Evolutionary conservation across 2,113 vertebrate genomes (phyloP).

Genomic region (Atrichornis clamosus): DNA sequence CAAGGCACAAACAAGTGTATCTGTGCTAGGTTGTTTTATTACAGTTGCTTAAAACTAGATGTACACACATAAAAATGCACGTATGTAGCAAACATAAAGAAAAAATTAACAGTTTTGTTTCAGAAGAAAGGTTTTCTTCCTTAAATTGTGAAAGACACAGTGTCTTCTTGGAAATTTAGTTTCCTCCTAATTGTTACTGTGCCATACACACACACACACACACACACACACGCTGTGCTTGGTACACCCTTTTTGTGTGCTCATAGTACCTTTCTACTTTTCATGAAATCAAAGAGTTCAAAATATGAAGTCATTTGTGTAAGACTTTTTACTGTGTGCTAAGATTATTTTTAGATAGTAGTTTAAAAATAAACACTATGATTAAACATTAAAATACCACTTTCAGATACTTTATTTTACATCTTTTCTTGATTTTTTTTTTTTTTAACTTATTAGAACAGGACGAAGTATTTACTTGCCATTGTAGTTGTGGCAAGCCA

Average conservation of each 20-base stretch:
- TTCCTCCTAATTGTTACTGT: neutral
- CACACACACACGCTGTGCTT: neutral
- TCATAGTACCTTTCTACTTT: neutral
- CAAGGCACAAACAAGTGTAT: neutral
- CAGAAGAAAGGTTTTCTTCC: neutral
- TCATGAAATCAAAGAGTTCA: neutral
- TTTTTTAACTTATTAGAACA: neutral
- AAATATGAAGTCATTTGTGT: neutral
- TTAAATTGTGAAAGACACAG: neutral
- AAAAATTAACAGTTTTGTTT: neutral
- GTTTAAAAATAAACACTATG: neutral
- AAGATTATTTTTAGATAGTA: neutral
- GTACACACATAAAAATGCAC: rapidly evolving
- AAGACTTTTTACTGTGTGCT: neutral
- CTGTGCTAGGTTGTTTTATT: neutral
- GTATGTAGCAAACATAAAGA: neutral
- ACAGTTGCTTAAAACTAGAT: neutral
- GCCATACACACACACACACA: rapidly evolving
- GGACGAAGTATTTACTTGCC: neutral
- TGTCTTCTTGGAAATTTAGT: neutral
- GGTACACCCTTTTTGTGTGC: neutral
- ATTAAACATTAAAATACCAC: neutral
- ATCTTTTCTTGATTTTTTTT: neutral
- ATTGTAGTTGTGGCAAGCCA: neutral
- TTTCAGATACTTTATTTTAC: neutral